Evolutionary conservation across 2,113 vertebrate genomes (phyloP).

Genomic region (Pandion haliaetus): DNA sequence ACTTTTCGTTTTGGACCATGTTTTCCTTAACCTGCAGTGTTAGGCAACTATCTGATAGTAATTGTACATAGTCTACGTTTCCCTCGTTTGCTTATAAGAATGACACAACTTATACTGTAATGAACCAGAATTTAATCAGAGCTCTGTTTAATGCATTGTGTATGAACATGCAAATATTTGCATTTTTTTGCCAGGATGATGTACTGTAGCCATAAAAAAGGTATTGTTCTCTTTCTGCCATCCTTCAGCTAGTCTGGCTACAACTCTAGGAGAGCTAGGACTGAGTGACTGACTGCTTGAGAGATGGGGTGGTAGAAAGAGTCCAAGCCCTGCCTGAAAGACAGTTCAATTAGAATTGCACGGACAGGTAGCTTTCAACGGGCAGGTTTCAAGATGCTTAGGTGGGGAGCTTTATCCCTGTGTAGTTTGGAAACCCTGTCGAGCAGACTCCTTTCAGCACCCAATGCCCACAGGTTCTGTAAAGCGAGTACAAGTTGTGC

Average conservation of each 20-base stretch:
- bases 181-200: background rate
- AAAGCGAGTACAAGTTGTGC: background rate
- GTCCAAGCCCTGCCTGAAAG: background rate
- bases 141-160: background rate
- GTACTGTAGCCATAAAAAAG: background rate
- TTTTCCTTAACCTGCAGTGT: background rate
- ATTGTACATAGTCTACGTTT: background rate
- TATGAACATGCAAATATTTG: background rate
- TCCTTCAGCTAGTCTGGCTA: background rate
- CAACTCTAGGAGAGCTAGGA: background rate
- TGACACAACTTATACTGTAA: background rate
- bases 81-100: background rate
- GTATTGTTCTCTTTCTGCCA: background rate
- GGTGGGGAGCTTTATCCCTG: background rate
- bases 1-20: background rate
- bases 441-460: background rate
- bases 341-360: background rate
- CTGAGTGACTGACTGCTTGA: background rate
- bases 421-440: background rate
- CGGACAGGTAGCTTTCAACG: background rate
- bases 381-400: background rate
- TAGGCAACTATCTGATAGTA: background rate
- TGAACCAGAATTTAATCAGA: background rate
- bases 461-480: background rate
- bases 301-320: background rate